phyloP scores from a whole-genome alignment of 2,888 invertebrate genomes.

The Ectemnius continuus region DNA sequence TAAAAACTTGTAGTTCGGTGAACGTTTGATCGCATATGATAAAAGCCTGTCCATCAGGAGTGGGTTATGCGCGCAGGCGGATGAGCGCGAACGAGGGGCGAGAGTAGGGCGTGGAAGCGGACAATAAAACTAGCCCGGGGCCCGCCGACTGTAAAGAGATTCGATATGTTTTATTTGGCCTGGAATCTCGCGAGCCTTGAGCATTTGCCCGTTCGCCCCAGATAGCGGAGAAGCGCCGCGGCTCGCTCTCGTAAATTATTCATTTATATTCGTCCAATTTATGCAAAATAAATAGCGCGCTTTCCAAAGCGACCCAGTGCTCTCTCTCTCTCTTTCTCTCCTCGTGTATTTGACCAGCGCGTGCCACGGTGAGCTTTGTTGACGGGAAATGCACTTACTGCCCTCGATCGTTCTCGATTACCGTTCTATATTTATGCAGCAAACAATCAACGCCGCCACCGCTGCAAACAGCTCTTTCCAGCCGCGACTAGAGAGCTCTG shows the following conservation, averaged over 20 bases:
- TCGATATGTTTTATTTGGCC: neutral
- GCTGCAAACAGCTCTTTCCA: too few species aligned
- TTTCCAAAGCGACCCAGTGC: neutral
- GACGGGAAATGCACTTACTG: neutral
- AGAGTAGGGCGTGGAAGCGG: neutral
- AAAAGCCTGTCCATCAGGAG: neutral
- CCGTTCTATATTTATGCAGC: too few species aligned
- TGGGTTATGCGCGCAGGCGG: too few species aligned
- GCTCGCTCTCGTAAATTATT: conserved; percentile 2
- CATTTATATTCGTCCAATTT: neutral
- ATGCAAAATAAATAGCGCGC: conserved; percentile 7
- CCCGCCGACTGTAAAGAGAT: neutral
- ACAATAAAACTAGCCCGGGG: neutral
- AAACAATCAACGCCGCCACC: too few species aligned
- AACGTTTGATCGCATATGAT: conserved; percentile 20
- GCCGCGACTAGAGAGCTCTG: neutral
- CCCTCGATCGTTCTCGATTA: too few species aligned
- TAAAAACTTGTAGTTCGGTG: conserved; percentile 11
- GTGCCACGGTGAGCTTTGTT: too few species aligned
- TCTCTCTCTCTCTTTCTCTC: too few species aligned
- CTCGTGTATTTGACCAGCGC: too few species aligned
- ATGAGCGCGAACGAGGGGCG: too few species aligned
- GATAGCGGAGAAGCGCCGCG: too few species aligned
- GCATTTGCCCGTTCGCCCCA: too few species aligned
- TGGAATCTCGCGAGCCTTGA: too few species aligned